phyloP scores from a whole-genome alignment of 1,140 invertebrate genomes.

The Drosophila athabasca region DNA sequence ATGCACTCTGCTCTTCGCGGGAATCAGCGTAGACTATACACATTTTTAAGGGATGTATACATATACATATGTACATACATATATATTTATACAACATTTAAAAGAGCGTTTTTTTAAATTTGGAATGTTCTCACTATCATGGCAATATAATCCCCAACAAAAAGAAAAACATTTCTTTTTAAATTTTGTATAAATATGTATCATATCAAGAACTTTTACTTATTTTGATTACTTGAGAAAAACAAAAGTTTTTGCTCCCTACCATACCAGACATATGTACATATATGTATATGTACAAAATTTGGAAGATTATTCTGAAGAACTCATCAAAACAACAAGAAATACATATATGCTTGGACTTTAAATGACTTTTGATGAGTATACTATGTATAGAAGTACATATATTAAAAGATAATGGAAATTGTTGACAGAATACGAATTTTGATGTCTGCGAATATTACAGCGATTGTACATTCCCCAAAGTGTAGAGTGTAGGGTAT shows the following conservation, averaged over 20 bases:
- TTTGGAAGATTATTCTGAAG: constrained; percentile 14
- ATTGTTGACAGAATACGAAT: constrained; percentile 5
- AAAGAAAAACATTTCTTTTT: too few species aligned
- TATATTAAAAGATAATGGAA: background rate
- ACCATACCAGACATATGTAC: constrained; percentile 2
- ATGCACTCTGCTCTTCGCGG: too few species aligned
- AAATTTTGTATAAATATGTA: constrained; percentile 28
- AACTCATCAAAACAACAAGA: constrained; percentile 18
- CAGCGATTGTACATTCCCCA: background rate
- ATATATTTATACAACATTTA: too few species aligned
- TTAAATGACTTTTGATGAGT: constrained; percentile 20
- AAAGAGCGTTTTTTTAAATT: too few species aligned
- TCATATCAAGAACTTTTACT: constrained; percentile 34
- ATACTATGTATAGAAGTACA: too few species aligned
- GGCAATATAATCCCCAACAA: too few species aligned
- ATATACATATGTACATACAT: too few species aligned
- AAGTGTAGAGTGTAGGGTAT: constrained; percentile 21
- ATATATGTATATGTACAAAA: constrained; percentile 8
- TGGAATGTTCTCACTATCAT: too few species aligned
- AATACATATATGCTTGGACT: constrained; percentile 15
- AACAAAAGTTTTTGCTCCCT: constrained; percentile 16
- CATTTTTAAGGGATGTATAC: too few species aligned
- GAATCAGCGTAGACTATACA: too few species aligned
- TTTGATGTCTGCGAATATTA: background rate
- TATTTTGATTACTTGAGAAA: constrained; percentile 8